These are phyloP conservation scores for Drosophila quinaria DNA, from an alignment of 2,888 invertebrate genomes.

Conservation along the genomic window DNA sequence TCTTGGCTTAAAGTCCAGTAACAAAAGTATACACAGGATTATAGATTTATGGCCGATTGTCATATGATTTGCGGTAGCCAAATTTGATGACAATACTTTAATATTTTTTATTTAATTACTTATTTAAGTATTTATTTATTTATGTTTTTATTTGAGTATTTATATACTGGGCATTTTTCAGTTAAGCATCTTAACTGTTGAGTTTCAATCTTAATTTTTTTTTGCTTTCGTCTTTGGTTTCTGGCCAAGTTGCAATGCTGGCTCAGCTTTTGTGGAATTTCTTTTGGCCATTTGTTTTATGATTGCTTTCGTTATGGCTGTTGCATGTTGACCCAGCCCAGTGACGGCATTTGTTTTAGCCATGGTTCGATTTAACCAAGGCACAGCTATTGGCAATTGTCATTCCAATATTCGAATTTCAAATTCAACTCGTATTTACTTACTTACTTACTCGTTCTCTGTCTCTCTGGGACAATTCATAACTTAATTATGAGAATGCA, in stretches of 20 bases:
- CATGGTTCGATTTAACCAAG: slow-evolving; percentile 7
- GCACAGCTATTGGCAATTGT: slow-evolving; percentile 16
- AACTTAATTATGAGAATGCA: slow-evolving; percentile 48
- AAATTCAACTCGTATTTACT: slow-evolving; percentile 5
- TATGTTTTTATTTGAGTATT: too few relatives aligned
- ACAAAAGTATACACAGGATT: background rate
- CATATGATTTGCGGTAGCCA: too few relatives aligned
- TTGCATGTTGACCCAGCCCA: slow-evolving; percentile 36
- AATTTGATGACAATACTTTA: too few relatives aligned
- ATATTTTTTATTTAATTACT: too few relatives aligned
- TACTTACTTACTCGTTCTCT: background rate
- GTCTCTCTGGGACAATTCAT: slow-evolving; percentile 22
- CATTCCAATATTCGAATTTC: slow-evolving; percentile 5
- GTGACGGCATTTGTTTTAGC: slow-evolving; percentile 22
- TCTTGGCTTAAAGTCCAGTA: slow-evolving; percentile 24
- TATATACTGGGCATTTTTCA: background rate
- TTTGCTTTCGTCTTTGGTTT: slow-evolving; percentile 3
- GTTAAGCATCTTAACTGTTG: background rate
- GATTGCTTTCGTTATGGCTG: slow-evolving; percentile 55
- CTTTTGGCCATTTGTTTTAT: slow-evolving; percentile 54
- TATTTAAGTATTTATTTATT: too few relatives aligned
- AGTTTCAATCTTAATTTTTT: background rate
- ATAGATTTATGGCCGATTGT: too few relatives aligned
- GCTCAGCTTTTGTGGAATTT: slow-evolving; percentile 46
- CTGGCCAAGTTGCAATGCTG: slow-evolving; percentile 38